Evolutionary conservation across 2,888 invertebrate species (phyloP).

Genomic region (Abrostola triplasia): DNA sequence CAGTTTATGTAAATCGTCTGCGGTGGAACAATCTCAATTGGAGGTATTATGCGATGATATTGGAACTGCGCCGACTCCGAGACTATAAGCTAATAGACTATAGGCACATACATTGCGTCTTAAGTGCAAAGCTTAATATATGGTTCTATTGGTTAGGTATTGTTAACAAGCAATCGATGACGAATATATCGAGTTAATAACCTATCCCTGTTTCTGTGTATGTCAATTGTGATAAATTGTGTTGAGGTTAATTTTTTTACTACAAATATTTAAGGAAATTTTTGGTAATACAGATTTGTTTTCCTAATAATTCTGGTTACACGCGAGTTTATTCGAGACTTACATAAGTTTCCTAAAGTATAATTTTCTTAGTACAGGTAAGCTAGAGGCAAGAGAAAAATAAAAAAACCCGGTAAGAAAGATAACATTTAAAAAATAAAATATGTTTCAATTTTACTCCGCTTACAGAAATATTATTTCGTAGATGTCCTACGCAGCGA

Average conservation of each 20-base stretch:
- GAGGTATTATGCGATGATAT: slow-evolving; percentile 68
- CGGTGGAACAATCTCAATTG: slow-evolving; percentile 69
- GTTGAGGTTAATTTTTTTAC: no score
- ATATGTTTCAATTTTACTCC: slow-evolving; percentile 42
- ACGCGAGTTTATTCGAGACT: neutral
- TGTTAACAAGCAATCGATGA: slow-evolving; percentile 23
- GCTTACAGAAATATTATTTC: slow-evolving; percentile 59
- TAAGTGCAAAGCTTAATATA: slow-evolving; percentile 51
- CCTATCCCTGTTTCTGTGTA: neutral
- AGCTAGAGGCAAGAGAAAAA: slow-evolving; percentile 4
- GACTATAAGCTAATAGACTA: slow-evolving; percentile 61
- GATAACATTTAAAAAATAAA: slow-evolving; percentile 46
- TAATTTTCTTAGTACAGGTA: slow-evolving; percentile 4
- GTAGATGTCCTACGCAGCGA: slow-evolving; percentile 61
- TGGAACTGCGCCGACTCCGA: slow-evolving; percentile 59
- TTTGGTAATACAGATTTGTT: neutral
- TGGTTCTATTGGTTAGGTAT: slow-evolving; percentile 16
- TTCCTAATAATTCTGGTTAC: no score
- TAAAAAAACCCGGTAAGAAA: slow-evolving; percentile 24
- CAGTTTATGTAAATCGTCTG: slow-evolving; percentile 75
- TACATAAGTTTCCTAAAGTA: slow-evolving; percentile 4
- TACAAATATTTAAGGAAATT: neutral
- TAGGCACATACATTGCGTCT: slow-evolving; percentile 65
- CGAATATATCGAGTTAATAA: slow-evolving; percentile 5
- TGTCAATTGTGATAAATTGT: no score